Percentiles rank a stretch among this genome's conserved stretches.
Conservation (phyloP, 92 coral and sea anemone genomes). For the Parazoanthus atlanticus region DNA sequence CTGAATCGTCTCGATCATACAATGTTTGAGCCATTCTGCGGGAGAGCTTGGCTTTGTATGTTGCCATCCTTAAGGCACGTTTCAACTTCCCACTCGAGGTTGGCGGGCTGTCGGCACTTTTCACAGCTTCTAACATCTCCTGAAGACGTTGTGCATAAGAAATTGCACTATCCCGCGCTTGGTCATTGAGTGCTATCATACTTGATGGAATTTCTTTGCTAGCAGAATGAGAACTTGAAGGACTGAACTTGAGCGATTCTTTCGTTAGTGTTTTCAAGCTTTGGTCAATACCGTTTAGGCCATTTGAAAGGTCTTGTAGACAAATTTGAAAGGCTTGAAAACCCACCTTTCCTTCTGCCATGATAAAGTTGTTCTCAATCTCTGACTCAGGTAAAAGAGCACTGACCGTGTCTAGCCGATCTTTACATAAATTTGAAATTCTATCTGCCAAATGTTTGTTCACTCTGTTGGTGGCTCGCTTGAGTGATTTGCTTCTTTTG, state of each 20-base stretch:
- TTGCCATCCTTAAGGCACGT: slow-evolving; percentile 10
- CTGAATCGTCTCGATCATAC: neutral
- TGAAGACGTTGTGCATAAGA: neutral
- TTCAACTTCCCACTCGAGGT: neutral
- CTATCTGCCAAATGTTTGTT: too few species aligned
- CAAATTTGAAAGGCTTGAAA: slow-evolving; percentile 19
- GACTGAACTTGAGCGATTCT: slow-evolving; percentile 28
- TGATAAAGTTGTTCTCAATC: neutral
- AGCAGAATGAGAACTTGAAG: neutral
- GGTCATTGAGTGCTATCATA: slow-evolving; percentile 9
- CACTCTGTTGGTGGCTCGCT: too few species aligned
- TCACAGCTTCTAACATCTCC: slow-evolving; percentile 14
- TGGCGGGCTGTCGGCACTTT: slow-evolving; percentile 17
- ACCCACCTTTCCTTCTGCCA: neutral
- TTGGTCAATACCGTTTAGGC: slow-evolving; percentile 9
- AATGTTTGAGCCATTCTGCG: slow-evolving; percentile 11
- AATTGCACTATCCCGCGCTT: neutral
- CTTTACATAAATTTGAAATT: too few species aligned
- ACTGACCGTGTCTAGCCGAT: neutral
- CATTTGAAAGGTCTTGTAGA: slow-evolving; percentile 19
- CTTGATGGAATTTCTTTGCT: neutral
- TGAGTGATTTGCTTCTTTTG: too few species aligned
- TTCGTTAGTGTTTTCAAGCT: neutral
- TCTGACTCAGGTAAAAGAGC: neutral
- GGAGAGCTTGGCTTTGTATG: slow-evolving; percentile 13